These are phyloP conservation scores for Drosophila subobscura DNA, from an alignment of 1,140 invertebrate genomes.

Conservation along the genomic window DNA sequence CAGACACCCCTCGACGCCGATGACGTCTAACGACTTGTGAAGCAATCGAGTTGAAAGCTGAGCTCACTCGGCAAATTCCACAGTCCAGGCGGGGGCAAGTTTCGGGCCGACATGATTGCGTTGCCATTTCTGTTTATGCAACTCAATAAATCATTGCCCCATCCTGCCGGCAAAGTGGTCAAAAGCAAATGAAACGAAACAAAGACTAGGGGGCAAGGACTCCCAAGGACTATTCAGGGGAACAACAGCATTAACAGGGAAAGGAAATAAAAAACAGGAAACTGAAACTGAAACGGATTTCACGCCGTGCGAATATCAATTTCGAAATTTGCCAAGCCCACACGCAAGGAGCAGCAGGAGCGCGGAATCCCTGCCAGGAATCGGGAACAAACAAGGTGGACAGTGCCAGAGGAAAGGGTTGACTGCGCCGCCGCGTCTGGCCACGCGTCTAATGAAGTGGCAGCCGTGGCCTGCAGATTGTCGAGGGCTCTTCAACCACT, in stretches of 20 bases:
- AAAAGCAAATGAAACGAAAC: conserved; percentile 51
- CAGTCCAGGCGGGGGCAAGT: conserved; percentile 20
- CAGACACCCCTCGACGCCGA: conserved; percentile 32
- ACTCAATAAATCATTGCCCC: conserved; percentile 81
- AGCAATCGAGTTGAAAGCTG: conserved; percentile 82
- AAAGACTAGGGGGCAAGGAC: conserved; percentile 37
- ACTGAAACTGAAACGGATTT: conserved; percentile 73
- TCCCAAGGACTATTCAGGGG: conserved; percentile 50
- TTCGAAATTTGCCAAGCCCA: conserved; percentile 75
- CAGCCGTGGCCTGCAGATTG: conserved; percentile 54
- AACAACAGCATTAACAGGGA: conserved; percentile 3
- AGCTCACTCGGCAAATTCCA: conserved; percentile 61
- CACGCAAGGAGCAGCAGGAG: conserved; percentile 6
- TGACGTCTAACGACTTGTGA: conserved; percentile 81
- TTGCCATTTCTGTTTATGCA: conserved; percentile 83
- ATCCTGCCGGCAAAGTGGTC: conserved; percentile 33
- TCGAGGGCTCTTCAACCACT: conserved; percentile 31
- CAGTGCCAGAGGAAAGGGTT: conserved; percentile 22
- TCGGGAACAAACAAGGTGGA: not conserved
- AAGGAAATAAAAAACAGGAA: conserved; percentile 35
- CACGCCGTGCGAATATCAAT: conserved; percentile 79
- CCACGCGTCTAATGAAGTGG: conserved; percentile 80
- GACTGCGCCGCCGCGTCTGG: conserved; percentile 16
- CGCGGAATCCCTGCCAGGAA: conserved; percentile 15
- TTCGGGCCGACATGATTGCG: conserved; percentile 77